Percentiles rank a stretch among this genome's conserved stretches.
phyloP scores from a whole-genome alignment of 1,140 invertebrate species.

The Lepidurus packardi region DNA sequence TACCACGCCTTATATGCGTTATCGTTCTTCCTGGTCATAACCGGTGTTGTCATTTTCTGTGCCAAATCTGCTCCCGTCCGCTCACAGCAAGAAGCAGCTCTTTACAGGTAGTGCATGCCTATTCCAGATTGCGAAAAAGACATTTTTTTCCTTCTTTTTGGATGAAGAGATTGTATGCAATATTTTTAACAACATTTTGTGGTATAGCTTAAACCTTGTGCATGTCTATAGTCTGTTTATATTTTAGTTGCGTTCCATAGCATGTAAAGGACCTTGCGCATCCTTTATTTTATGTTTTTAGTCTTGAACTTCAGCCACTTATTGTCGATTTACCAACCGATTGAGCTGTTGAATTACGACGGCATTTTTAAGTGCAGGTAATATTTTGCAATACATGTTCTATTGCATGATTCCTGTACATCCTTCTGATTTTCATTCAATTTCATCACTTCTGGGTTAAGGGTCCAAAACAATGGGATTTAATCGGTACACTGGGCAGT shows the following conservation, averaged over 20 bases:
- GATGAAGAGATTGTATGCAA: constrained; percentile 2
- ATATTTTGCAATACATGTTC: background rate
- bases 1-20: constrained; percentile 74
- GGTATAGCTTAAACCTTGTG: background rate
- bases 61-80: constrained; percentile 55
- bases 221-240: background rate
- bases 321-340: background rate
- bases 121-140: background rate
- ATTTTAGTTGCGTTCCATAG: background rate
- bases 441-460: background rate
- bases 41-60: constrained; percentile 68
- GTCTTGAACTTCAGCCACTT: background rate
- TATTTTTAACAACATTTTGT: background rate
- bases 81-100: constrained; percentile 37
- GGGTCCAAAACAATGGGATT: background rate
- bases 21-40: constrained; percentile 66
- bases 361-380: background rate
- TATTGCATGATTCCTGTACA: constrained; percentile 10
- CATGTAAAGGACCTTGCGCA: background rate
- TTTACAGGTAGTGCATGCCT: constrained; percentile 22
- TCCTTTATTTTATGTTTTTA: constrained; percentile 15
- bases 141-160: background rate
- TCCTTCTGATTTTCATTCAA: background rate
- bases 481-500: background rate
- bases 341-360: background rate